A percentile compares a stretch with the other conserved stretches of the same genome.
Conservation (phyloP, 2,113 vertebrate species). For the Galbula dea region DNA sequence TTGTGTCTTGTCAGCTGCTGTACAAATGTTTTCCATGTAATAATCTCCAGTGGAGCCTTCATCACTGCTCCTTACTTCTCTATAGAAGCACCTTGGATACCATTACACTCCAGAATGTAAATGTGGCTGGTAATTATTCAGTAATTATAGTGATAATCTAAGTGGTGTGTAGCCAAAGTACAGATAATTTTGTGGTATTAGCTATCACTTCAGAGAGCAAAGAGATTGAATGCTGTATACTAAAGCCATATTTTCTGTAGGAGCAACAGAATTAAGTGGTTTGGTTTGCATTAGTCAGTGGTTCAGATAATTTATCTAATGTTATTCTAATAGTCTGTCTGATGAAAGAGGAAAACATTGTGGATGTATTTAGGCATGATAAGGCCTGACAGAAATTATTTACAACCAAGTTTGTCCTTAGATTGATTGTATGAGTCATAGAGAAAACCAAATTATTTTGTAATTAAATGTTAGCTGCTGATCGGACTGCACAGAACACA, state of each 20-base stretch:
- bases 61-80: background rate
- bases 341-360: background rate
- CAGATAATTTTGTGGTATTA: background rate
- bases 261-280: background rate
- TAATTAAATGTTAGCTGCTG: background rate
- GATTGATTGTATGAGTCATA: constrained; percentile 27
- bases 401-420: background rate
- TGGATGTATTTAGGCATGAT: background rate
- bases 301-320: constrained; percentile 26
- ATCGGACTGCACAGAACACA: background rate
- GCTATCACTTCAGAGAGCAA: background rate
- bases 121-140: background rate
- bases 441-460: constrained; percentile 4
- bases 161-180: background rate
- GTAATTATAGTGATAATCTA: background rate
- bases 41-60: background rate
- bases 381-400: constrained; percentile 22
- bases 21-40: background rate
- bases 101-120: background rate
- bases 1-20: background rate
- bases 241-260: background rate
- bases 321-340: constrained; percentile 33
- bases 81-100: background rate
- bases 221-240: background rate
- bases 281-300: constrained; percentile 31